Percentiles rank a stretch among this genome's conserved stretches.
phyloP scores from a whole-genome alignment of 2,888 invertebrate genomes.

The Scaptomyza polygonia region DNA sequence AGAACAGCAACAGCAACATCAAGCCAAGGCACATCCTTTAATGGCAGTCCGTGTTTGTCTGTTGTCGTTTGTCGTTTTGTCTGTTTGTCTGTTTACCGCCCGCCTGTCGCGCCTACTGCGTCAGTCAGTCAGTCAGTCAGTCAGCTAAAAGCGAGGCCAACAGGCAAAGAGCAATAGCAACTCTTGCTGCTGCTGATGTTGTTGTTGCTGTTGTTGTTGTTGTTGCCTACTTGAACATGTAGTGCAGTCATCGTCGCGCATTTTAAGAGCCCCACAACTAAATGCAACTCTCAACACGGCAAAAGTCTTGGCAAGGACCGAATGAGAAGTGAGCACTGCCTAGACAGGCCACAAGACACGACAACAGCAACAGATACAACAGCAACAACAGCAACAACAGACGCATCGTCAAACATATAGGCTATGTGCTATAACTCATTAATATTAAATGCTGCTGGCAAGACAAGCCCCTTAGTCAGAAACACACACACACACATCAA shows the following conservation, averaged over 20 bases:
- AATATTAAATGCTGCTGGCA: constrained; percentile 79
- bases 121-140: constrained; percentile 57
- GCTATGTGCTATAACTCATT: constrained; percentile 81
- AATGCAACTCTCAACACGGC: constrained; percentile 77
- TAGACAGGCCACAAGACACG: constrained; percentile 64
- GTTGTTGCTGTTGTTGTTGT: constrained; percentile 26
- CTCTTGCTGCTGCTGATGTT: constrained; percentile 2
- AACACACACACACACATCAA: constrained; percentile 31
- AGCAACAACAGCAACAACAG: constrained; percentile 45
- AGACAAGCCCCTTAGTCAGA: constrained; percentile 73
- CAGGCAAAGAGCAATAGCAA: constrained; percentile 28
- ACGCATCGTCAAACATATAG: constrained; percentile 79
- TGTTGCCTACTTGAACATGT: constrained; percentile 77
- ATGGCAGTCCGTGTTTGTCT: constrained; percentile 59
- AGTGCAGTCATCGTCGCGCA: constrained; percentile 75
- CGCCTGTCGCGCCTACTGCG: constrained; percentile 60
- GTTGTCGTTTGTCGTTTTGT: constrained; percentile 6
- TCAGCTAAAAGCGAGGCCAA: constrained; percentile 50
- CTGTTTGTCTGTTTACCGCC: constrained; percentile 27
- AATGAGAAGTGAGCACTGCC: constrained; percentile 51
- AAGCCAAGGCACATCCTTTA: constrained; percentile 71
- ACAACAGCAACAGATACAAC: constrained; percentile 39
- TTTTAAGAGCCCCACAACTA: constrained; percentile 72
- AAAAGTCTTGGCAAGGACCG: constrained; percentile 51
- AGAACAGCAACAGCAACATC: constrained; percentile 25